Evolutionary conservation across 1,140 invertebrate genomes (phyloP), one percentile per base, ranked within the genome.

Genomic region (Brachionus manjavacas): DNA sequence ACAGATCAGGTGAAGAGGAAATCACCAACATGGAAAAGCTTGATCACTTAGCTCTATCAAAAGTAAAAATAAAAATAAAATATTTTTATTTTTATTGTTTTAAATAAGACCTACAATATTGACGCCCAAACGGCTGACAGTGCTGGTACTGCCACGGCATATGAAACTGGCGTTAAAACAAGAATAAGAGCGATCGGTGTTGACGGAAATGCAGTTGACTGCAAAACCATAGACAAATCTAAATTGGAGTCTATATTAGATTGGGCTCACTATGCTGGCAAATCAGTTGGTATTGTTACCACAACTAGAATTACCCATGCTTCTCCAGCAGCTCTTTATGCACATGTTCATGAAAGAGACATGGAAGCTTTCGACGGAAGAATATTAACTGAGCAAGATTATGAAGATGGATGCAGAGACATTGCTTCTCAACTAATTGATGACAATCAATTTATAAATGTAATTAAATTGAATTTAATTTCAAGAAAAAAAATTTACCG

Each of bases 81-180:
- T 1, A 12, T 35, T 43, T 6, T 46, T 31, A 35, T 35, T 55
- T 9, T 14, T 52, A 31, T n/a, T 81, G 12, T 7, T 85, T 84
- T 25, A 76, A 76, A 85, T 12, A 87, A 96, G 95, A 96, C 95
- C 0, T 97, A 97, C 88, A 94, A 93, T 85, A 92, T 93, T 1
- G 92, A 97, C 87, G 94, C 93, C 86, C 93, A 95, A 91, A 94
- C 95, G 0, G 93, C 95, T 0, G 95, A 97, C 88, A 96, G 95
- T 0, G 94, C 95, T 0, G 94, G 93, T 23, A 94, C 95, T 0
- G 95, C 94, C 0, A 96, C 95, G 0, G 95, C 95, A 0, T 90
- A 95, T 31, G 93, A 96, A 85, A 91, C 92, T 35, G 96, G 96
- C 0, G 92, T 95, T 0, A 98, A 98, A 88, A 92, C 92, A 0